A percentile compares a stretch with the other conserved stretches of the same genome.
Conservation (phyloP, 2,888 invertebrate genomes). For the Podotricha telesiphe region DNA sequence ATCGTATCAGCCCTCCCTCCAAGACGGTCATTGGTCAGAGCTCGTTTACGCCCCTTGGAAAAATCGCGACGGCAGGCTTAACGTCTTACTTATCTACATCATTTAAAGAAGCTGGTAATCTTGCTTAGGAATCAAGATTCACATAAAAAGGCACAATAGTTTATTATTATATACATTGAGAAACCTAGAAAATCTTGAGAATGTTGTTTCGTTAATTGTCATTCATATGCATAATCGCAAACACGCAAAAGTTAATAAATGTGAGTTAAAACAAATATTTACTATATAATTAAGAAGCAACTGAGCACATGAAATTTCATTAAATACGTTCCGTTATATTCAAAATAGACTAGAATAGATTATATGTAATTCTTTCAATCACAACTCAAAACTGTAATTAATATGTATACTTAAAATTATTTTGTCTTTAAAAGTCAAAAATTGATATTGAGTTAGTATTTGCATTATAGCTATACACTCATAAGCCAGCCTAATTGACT, state of each 20-base stretch:
- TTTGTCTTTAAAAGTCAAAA: neutral
- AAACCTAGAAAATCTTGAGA: neutral
- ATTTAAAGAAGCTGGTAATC: slow-evolving; percentile 2
- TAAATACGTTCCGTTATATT: too few species aligned
- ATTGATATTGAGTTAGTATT: neutral
- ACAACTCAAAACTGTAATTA: neutral
- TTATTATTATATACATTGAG: neutral
- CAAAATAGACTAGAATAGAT: too few species aligned
- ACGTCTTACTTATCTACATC: slow-evolving; percentile 36
- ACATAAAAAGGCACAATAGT: neutral
- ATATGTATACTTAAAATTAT: neutral
- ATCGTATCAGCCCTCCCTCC: slow-evolving; percentile 62
- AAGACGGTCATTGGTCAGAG: slow-evolving; percentile 70
- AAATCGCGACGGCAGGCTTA: slow-evolving; percentile 46
- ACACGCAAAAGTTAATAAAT: too few species aligned
- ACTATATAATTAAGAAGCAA: too few species aligned
- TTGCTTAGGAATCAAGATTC: neutral
- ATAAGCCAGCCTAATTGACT: slow-evolving; percentile 60
- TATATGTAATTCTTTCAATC: neutral
- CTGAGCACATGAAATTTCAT: too few species aligned
- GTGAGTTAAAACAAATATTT: too few species aligned
- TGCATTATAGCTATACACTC: neutral
- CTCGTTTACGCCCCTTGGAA: slow-evolving; percentile 69
- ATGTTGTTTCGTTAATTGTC: too few species aligned
- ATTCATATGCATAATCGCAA: too few species aligned